Evolutionary conservation across 2,797 vertebrate genomes (phyloP).

Genomic region (Artibeus jamaicensis): DNA sequence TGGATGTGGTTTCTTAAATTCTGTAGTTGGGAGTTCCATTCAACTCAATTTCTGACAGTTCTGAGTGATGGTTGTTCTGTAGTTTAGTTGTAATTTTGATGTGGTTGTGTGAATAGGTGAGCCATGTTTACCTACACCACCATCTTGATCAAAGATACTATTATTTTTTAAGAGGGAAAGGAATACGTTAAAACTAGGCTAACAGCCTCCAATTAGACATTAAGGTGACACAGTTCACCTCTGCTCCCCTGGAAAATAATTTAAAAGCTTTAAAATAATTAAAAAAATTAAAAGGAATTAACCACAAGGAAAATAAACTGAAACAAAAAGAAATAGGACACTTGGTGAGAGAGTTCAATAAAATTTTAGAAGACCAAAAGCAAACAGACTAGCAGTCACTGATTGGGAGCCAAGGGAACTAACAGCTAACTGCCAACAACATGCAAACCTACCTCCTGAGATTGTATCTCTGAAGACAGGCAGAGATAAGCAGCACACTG

Average conservation of each 20-base stretch:
- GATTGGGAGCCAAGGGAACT: neutral
- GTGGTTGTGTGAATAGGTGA: too few relatives aligned
- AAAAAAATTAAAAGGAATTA: neutral
- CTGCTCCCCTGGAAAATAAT: neutral
- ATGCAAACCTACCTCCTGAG: neutral
- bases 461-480: neutral
- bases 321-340: neutral
- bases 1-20: too few relatives aligned
- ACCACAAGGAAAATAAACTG: neutral
- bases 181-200: neutral
- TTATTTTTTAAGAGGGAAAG: neutral
- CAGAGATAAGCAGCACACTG: neutral
- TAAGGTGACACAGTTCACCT: neutral
- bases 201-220: neutral
- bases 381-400: neutral
- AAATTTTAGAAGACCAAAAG: conserved; percentile 1
- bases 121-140: too few relatives aligned
- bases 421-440: neutral
- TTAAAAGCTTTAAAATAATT: neutral
- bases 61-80: too few relatives aligned
- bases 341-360: neutral
- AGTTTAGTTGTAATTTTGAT: too few relatives aligned
- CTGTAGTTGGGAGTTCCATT: too few relatives aligned
- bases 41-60: too few relatives aligned
- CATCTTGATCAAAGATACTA: neutral